A percentile compares a stretch with the other conserved stretches of the same genome.
Conservation (phyloP, 2,888 invertebrate species). For the Monopis laevigella region DNA sequence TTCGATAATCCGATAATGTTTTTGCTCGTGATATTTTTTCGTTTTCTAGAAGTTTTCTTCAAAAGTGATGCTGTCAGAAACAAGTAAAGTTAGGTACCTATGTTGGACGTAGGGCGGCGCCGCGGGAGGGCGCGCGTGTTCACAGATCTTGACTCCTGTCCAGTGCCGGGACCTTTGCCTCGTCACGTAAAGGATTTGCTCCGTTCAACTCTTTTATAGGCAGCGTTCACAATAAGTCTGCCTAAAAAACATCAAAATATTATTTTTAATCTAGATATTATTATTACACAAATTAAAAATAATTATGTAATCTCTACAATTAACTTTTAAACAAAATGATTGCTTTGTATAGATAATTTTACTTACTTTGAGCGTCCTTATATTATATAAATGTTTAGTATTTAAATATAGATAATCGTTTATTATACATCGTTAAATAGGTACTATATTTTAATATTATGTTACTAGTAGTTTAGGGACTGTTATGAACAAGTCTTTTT, state of each 20-base stretch:
- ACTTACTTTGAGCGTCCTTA: no score
- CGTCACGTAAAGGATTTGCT: slow-evolving; percentile 10
- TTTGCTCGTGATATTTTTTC: slow-evolving; percentile 4
- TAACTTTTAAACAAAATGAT: no score
- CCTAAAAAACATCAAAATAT: no score
- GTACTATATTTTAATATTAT: no score
- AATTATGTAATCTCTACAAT: no score
- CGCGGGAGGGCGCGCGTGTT: slow-evolving; percentile 3
- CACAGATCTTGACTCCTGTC: neutral
- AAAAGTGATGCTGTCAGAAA: slow-evolving; percentile 12
- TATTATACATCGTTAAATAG: no score
- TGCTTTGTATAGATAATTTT: no score
- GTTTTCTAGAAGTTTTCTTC: neutral
- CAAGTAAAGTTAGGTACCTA: slow-evolving; percentile 9
- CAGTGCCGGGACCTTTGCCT: neutral
- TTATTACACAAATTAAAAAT: no score
- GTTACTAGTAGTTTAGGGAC: no score
- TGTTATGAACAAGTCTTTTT: slow-evolving; percentile 30
- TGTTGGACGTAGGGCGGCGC: slow-evolving; percentile 4
- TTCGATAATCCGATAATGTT: slow-evolving; percentile 52
- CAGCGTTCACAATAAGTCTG: slow-evolving; percentile 24
- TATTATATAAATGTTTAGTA: no score
- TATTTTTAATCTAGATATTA: no score
- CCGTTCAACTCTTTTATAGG: slow-evolving; percentile 13
- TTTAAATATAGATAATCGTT: no score